These are phyloP conservation scores for Ardeotis arabs DNA, from an alignment of 2,113 vertebrate genomes.

Conservation along the genomic window DNA sequence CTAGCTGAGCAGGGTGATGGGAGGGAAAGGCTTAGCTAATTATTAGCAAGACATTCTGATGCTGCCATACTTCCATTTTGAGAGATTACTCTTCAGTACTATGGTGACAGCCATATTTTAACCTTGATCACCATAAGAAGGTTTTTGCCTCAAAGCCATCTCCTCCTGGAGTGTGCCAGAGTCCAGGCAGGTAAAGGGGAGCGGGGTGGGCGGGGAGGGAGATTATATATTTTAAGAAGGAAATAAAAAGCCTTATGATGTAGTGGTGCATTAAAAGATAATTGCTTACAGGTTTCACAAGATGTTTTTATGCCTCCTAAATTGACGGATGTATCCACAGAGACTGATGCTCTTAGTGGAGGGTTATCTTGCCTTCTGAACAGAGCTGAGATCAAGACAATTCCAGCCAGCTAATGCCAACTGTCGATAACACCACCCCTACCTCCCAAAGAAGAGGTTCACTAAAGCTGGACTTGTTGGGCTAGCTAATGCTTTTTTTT, in stretches of 20 bases:
- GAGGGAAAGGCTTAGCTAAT: neutral
- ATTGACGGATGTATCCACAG: slow-evolving; percentile 3
- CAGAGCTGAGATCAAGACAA: neutral
- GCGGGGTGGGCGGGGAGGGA: neutral
- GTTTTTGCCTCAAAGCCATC: neutral
- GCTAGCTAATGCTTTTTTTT: neutral
- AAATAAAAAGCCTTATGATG: neutral
- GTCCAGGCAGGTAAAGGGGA: neutral
- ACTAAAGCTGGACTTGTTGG: neutral
- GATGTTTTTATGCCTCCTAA: slow-evolving; percentile 34
- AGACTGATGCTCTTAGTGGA: neutral
- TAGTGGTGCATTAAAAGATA: neutral
- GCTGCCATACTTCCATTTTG: neutral
- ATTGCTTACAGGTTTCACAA: slow-evolving; percentile 18
- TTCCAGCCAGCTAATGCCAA: neutral
- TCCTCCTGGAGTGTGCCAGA: neutral
- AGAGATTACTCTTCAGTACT: neutral
- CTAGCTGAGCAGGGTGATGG: neutral
- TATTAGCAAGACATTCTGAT: neutral
- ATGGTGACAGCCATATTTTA: neutral
- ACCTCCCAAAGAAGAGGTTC: neutral
- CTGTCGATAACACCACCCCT: neutral
- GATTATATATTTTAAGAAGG: neutral
- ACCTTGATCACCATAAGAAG: neutral
- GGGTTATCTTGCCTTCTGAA: neutral